These are phyloP conservation scores for Ailurus styani DNA, from an alignment of 2,113 vertebrate genomes.

Conservation along the genomic window DNA sequence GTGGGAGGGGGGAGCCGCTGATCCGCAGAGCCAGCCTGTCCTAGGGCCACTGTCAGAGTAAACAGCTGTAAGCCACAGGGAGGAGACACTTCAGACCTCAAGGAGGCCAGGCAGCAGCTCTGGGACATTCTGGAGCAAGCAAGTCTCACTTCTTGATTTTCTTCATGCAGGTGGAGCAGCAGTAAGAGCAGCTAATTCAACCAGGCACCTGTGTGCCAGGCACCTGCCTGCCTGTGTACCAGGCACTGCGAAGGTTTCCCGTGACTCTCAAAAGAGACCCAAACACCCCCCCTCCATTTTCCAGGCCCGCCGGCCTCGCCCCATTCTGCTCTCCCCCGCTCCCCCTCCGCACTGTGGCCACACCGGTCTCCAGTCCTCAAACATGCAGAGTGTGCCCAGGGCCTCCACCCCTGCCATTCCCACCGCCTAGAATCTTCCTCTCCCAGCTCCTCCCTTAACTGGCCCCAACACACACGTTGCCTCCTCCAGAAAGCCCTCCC, in stretches of 20 bases:
- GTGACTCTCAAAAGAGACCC: not conserved
- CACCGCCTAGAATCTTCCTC: not conserved
- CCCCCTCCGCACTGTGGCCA: not conserved
- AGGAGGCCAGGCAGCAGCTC: not conserved
- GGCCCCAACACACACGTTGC: not conserved
- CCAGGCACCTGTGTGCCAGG: accelerated
- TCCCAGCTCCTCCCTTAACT: not conserved
- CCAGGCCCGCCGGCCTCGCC: not conserved
- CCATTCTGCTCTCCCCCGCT: not conserved
- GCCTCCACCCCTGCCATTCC: not conserved
- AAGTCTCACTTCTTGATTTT: not conserved
- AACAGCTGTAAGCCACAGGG: not conserved
- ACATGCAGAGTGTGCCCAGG: not conserved
- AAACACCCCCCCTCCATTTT: not conserved
- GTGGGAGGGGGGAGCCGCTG: not conserved
- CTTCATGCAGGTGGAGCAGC: not conserved
- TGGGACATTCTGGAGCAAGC: accelerated
- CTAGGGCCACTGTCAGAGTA: not conserved
- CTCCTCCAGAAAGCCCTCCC: not conserved
- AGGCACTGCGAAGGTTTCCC: not conserved
- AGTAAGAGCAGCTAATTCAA: not conserved
- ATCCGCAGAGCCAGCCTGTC: not conserved
- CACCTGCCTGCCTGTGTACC: no score
- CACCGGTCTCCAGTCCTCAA: not conserved
- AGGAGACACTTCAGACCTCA: no score